These are phyloP conservation scores for Glyphotaelius pellucidus DNA, from an alignment of 2,888 invertebrate species.

Conservation along the genomic window DNA sequence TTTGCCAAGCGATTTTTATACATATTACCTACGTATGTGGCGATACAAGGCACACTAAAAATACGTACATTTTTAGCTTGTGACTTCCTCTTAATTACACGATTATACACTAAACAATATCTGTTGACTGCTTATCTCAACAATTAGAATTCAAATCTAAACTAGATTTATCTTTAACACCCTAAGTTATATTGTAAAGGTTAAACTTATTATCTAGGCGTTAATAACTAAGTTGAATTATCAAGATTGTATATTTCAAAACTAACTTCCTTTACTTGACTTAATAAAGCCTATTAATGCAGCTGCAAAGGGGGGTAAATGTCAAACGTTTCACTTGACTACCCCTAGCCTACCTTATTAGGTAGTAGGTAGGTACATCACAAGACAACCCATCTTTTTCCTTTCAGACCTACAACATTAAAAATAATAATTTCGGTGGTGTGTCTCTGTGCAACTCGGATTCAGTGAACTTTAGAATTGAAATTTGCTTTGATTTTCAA, in stretches of 20 bases:
- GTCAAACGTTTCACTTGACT: not conserved
- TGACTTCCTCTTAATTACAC: too few species aligned
- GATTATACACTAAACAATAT: not conserved
- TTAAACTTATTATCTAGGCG: not conserved
- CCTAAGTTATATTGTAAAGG: not conserved
- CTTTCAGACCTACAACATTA: too few species aligned
- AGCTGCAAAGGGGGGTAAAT: not conserved
- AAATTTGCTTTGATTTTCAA: too few species aligned
- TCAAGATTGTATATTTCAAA: not conserved
- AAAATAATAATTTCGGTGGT: too few species aligned
- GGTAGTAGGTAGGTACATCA: not conserved
- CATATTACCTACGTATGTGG: too few species aligned
- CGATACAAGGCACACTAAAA: too few species aligned
- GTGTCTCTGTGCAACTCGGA: too few species aligned
- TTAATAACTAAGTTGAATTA: not conserved
- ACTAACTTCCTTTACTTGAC: not conserved
- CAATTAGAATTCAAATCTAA: not conserved
- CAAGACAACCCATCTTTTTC: not conserved
- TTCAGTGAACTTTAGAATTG: too few species aligned
- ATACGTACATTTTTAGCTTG: too few species aligned
- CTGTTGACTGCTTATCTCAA: not conserved
- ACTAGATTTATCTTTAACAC: not conserved
- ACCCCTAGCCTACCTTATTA: not conserved
- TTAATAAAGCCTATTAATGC: not conserved
- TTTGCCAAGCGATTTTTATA: too few species aligned